phyloP scores from a whole-genome alignment of 2,797 vertebrate species.

The Chiloscyllium punctatum region DNA sequence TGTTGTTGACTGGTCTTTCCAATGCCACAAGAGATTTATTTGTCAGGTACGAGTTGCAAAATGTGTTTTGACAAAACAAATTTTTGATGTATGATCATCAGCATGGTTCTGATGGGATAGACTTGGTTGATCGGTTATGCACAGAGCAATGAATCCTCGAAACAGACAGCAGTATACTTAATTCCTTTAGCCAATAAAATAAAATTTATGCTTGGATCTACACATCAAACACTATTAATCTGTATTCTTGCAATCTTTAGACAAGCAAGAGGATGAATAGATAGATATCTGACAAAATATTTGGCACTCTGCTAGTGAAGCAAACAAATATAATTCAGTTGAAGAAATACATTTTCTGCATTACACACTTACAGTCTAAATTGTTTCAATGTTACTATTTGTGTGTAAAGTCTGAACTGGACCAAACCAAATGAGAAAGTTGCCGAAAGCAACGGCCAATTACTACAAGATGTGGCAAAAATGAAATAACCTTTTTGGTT shows the following conservation, averaged over 20 bases:
- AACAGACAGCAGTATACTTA: not conserved
- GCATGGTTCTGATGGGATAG: not conserved
- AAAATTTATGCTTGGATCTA: not conserved
- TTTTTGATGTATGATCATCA: not conserved
- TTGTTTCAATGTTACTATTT: not conserved
- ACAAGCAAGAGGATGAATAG: not conserved
- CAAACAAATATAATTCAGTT: not conserved
- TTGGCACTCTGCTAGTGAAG: not conserved
- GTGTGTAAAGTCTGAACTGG: no score
- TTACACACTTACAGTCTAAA: not conserved
- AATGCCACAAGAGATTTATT: not conserved
- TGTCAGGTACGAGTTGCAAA: not conserved
- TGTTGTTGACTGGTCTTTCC: not conserved
- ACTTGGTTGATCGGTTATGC: not conserved
- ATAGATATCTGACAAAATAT: not conserved
- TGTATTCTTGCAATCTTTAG: not conserved
- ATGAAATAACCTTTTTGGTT: not conserved
- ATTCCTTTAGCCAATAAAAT: not conserved
- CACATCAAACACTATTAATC: not conserved
- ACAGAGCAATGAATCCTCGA: not conserved
- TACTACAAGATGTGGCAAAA: not conserved
- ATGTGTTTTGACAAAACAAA: not conserved
- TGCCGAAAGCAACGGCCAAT: not conserved
- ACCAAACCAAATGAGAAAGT: not conserved
- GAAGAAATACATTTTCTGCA: not conserved